These are phyloP conservation scores for Dendrolimus pini DNA, from an alignment of 2,888 invertebrate genomes.

Conservation along the genomic window DNA sequence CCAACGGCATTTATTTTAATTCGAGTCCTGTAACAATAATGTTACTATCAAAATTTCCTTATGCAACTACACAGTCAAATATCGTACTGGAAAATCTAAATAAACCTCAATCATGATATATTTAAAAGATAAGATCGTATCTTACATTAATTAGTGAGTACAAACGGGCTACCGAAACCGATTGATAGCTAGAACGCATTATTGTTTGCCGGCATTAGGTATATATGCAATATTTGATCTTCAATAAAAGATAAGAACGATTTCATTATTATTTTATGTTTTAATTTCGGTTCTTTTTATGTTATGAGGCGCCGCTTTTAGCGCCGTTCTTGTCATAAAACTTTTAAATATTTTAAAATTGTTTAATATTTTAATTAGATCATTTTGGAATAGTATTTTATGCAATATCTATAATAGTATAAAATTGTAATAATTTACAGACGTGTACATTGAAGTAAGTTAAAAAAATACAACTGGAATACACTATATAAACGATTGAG, in stretches of 20 bases:
- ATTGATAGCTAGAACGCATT: constrained; percentile 14
- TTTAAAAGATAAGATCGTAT: constrained; percentile 29
- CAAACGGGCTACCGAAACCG: constrained; percentile 38
- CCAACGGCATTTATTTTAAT: too few species aligned
- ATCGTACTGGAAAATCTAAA: constrained; percentile 25
- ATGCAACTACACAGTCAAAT: constrained; percentile 4
- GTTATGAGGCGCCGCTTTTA: constrained; percentile 3
- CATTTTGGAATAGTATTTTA: too few species aligned
- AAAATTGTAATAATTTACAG: too few species aligned
- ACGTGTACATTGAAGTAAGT: too few species aligned
- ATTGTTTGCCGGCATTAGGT: constrained; percentile 22
- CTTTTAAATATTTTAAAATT: too few species aligned
- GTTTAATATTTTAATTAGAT: too few species aligned
- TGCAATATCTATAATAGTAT: too few species aligned
- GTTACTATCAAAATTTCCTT: too few species aligned
- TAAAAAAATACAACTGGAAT: too few species aligned
- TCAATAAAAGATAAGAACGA: constrained; percentile 4
- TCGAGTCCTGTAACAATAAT: too few species aligned
- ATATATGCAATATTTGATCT: constrained; percentile 5
- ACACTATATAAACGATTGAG: too few species aligned
- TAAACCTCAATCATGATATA: constrained; percentile 29
- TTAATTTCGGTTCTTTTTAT: constrained; percentile 1
- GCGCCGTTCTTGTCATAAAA: background rate
- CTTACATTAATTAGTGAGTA: constrained; percentile 32
- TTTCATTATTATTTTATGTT: constrained; percentile 1